These are phyloP conservation scores for Tetraodon nigroviridis DNA, from an alignment of 2,113 vertebrate genomes.

Conservation along the genomic window DNA sequence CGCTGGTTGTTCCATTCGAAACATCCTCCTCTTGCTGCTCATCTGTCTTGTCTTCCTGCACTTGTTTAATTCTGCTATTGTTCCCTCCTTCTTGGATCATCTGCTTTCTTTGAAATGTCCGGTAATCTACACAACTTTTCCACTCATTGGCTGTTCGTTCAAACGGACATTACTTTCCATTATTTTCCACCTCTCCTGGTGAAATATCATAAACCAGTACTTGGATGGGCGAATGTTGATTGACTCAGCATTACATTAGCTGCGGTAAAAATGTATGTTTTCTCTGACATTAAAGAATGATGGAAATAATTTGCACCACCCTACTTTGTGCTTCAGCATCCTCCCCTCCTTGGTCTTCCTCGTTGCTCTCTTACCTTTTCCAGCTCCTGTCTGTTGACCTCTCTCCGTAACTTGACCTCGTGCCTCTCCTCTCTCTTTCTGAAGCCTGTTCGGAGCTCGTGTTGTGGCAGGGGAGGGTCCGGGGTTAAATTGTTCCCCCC, in stretches of 20 bases:
- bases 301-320: background rate
- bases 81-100: too few relatives aligned
- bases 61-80: too few relatives aligned
- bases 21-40: constrained; percentile 13
- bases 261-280: background rate
- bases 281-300: too few relatives aligned
- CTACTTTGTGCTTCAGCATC: background rate
- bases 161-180: too few relatives aligned
- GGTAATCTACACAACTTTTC: too few relatives aligned
- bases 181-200: too few relatives aligned
- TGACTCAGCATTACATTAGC: constrained; percentile 1
- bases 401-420: constrained; percentile 63
- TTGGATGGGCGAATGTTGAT: too few relatives aligned
- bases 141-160: too few relatives aligned
- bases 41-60: background rate
- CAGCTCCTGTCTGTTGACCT: constrained; percentile 31
- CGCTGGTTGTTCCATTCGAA: constrained; percentile 13
- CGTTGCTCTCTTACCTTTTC: constrained; percentile 10
- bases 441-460: constrained; percentile 77
- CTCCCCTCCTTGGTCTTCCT: background rate
- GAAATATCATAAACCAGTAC: too few relatives aligned
- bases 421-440: constrained; percentile 77
- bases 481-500: constrained; percentile 77
- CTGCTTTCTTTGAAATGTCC: too few relatives aligned
- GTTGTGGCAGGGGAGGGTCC: constrained; percentile 73